phyloP scores from a whole-genome alignment of 2,797 vertebrate genomes.

The Taeniopygia guttata region DNA sequence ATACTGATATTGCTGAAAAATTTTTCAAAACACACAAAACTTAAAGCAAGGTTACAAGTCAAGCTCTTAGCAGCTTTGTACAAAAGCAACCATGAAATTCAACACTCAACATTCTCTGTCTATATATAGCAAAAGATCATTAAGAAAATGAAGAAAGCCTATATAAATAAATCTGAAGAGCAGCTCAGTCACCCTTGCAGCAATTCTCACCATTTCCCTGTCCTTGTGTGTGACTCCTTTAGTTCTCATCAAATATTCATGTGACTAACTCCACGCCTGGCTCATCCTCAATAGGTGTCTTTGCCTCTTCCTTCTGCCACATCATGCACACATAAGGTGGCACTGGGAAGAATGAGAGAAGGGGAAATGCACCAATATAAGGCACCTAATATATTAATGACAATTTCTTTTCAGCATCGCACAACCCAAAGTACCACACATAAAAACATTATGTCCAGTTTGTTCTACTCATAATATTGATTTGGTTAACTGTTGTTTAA shows the following conservation, averaged over 20 bases:
- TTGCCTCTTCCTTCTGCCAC: neutral
- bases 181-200: neutral
- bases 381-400: neutral
- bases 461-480: neutral
- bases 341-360: neutral
- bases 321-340: neutral
- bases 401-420: neutral
- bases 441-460: neutral
- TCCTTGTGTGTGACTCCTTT: neutral
- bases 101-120: neutral
- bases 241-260: constrained; percentile 38
- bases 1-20: neutral
- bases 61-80: neutral
- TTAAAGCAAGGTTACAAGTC: neutral
- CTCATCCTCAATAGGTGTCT: neutral
- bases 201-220: neutral
- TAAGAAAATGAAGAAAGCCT: neutral
- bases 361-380: neutral
- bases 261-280: neutral
- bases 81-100: neutral
- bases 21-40: neutral
- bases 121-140: neutral
- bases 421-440: neutral
- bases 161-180: neutral
- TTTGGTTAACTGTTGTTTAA: neutral